phyloP scores from a whole-genome alignment of 2,113 vertebrate species.

The Tupaia tana region DNA sequence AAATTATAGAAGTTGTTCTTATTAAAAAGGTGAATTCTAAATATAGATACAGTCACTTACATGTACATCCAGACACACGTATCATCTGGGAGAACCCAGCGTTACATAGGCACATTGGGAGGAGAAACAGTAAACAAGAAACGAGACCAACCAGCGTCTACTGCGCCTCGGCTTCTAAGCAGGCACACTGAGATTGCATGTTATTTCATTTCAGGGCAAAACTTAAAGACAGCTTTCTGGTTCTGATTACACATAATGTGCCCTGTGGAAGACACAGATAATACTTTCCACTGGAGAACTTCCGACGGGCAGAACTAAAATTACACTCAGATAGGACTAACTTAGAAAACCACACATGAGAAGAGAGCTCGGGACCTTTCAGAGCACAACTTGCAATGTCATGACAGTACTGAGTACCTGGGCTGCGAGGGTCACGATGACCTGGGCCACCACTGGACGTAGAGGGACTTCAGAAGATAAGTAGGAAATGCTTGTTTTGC shows the following conservation, averaged over 20 bases:
- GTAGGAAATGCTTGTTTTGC: fast-evolving
- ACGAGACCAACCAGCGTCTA: fast-evolving
- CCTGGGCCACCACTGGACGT: neutral
- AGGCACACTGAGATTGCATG: neutral
- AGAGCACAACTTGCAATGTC: fast-evolving
- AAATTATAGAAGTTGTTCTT: neutral
- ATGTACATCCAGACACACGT: fast-evolving
- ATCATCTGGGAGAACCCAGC: neutral
- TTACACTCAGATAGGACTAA: fast-evolving
- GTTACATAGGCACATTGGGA: neutral
- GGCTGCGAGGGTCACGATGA: neutral
- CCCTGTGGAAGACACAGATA: neutral
- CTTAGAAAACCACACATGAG: neutral
- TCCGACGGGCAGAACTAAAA: neutral
- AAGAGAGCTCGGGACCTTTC: neutral
- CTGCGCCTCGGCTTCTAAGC: fast-evolving
- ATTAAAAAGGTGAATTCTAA: neutral
- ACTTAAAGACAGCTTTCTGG: neutral
- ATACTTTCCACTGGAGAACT: neutral
- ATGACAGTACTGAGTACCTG: neutral
- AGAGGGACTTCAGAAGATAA: neutral
- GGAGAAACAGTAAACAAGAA: neutral
- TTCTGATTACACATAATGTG: neutral
- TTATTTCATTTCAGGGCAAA: neutral
- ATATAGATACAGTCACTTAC: fast-evolving